These are phyloP conservation scores for Melanotaenia nigrans DNA, from an alignment of 2,797 vertebrate genomes.

Conservation along the genomic window DNA sequence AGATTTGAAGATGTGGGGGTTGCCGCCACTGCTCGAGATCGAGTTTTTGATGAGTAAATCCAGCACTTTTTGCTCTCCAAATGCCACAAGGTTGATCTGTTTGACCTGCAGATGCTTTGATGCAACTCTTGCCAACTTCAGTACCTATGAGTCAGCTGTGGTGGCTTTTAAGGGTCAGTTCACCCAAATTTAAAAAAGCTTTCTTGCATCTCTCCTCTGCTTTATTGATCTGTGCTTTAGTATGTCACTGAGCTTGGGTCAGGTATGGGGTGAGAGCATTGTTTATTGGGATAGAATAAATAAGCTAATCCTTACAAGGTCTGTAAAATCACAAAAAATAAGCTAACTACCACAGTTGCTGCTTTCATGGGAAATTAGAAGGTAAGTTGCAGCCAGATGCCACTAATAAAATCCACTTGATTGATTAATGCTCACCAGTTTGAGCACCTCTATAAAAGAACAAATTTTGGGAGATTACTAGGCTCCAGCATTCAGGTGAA, in stretches of 20 bases:
- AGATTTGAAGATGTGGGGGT: slow-evolving; percentile 39
- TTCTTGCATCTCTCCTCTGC: background rate
- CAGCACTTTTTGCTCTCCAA: slow-evolving; percentile 38
- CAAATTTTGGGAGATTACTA: background rate
- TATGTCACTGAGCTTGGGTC: background rate
- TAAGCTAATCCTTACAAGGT: background rate
- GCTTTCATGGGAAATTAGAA: background rate
- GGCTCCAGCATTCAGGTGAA: too few species aligned
- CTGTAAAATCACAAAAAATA: background rate
- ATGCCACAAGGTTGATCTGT: slow-evolving; percentile 39
- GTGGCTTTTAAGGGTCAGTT: slow-evolving; percentile 21
- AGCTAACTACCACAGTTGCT: background rate
- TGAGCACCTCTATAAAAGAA: background rate
- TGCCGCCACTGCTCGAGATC: background rate
- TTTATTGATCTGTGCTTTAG: background rate
- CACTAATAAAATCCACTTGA: background rate
- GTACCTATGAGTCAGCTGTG: slow-evolving; percentile 18
- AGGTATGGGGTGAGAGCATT: background rate
- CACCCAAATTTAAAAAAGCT: background rate
- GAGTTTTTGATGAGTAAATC: slow-evolving; percentile 51
- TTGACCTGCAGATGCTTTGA: slow-evolving; percentile 58
- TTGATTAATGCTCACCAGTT: background rate
- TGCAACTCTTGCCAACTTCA: slow-evolving; percentile 33
- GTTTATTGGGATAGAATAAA: background rate
- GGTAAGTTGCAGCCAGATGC: background rate